These are phyloP conservation scores for Fregetta grallaria DNA, from an alignment of 2,113 vertebrate genomes.

Conservation along the genomic window DNA sequence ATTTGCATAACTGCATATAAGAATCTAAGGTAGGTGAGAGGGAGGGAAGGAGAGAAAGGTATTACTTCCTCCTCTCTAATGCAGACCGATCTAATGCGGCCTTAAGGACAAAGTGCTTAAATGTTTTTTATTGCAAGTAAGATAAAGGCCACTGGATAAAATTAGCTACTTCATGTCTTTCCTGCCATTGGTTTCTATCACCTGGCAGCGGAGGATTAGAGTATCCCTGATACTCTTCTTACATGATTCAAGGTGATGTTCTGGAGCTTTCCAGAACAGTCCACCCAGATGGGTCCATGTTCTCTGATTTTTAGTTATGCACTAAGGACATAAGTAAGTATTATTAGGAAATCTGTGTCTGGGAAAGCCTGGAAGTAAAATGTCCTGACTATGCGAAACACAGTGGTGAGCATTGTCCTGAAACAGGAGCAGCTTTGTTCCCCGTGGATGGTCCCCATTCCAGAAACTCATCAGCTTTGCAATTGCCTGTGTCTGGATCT, in stretches of 20 bases:
- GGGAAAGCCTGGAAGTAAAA: neutral
- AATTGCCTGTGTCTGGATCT: neutral
- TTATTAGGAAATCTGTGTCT: neutral
- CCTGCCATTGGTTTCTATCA: neutral
- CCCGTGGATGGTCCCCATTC: neutral
- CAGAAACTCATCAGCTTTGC: neutral
- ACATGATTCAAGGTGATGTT: neutral
- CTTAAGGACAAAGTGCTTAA: neutral
- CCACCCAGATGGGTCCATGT: fast-evolving
- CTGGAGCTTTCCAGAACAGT: neutral
- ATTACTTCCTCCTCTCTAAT: neutral
- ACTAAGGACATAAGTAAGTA: neutral
- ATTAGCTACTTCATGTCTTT: neutral
- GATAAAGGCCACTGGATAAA: neutral
- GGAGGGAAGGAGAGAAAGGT: neutral
- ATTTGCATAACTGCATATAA: neutral
- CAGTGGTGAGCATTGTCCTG: neutral
- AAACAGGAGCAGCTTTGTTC: neutral
- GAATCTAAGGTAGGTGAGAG: neutral
- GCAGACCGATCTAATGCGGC: neutral
- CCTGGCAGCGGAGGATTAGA: neutral
- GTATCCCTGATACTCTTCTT: neutral
- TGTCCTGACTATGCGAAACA: neutral
- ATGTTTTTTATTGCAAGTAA: neutral
- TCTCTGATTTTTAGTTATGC: neutral